These are phyloP conservation scores for Helicoverpa zea DNA, from an alignment of 1,140 invertebrate genomes.

Conservation along the genomic window DNA sequence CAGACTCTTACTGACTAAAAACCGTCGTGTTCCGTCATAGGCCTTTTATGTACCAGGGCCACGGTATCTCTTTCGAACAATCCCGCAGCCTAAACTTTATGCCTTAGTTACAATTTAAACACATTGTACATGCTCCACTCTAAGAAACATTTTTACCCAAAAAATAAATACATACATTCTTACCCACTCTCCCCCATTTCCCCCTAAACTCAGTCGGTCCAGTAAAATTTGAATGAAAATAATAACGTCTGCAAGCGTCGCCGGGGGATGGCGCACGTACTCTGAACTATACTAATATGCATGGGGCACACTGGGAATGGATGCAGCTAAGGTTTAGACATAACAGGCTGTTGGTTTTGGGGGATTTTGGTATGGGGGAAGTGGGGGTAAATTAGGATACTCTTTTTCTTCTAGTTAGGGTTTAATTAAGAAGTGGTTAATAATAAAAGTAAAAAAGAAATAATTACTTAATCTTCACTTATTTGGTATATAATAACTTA, in stretches of 20 bases:
- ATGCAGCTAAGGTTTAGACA: neutral
- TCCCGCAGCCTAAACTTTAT: too few species aligned
- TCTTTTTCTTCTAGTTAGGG: neutral
- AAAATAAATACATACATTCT: neutral
- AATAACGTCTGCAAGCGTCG: slow-evolving; percentile 17
- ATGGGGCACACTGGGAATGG: slow-evolving; percentile 6
- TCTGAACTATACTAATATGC: slow-evolving; percentile 4
- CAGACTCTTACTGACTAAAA: too few species aligned
- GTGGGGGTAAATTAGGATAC: neutral
- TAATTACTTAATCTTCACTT: too few species aligned
- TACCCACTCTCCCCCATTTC: neutral
- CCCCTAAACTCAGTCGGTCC: neutral
- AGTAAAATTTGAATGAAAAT: slow-evolving; percentile 35
- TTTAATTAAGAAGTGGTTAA: too few species aligned
- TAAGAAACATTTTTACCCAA: neutral
- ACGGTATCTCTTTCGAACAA: too few species aligned
- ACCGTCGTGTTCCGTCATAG: too few species aligned
- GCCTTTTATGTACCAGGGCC: too few species aligned
- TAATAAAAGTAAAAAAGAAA: too few species aligned
- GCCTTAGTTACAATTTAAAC: too few species aligned
- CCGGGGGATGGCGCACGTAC: slow-evolving; percentile 4
- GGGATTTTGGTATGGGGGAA: neutral
- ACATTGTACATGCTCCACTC: neutral
- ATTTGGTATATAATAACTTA: too few species aligned
- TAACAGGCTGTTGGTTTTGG: neutral